Base-by-base conservation (phyloP, 2,888 invertebrate species). In the Aplocera efformata region DNA sequence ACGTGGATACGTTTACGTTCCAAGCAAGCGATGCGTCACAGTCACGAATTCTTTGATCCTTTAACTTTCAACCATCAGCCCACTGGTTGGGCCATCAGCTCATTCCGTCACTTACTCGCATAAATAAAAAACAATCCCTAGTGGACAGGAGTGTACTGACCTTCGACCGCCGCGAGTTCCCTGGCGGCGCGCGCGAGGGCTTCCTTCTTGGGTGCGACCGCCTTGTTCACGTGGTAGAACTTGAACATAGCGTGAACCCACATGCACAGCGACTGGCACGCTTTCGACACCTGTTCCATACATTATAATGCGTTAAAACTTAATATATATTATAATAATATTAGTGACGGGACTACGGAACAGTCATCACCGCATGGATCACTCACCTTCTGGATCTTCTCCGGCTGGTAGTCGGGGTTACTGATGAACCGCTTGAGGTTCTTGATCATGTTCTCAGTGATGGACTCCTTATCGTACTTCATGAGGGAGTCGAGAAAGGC, bases 221-320 rank as follows among this genome's bases (percentile, higher is more conserved):
- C 89, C 54, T 91, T 90, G 62, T 96, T 96, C 0, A 97, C 96
- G 67, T 94, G 93, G 71, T 97, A 97, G 76, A 95, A 98, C 68
- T 96, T 93, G 78, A 94, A 98, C 93, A 98, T 96, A 0, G 98
- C 98, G 58, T 95, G 94, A 20, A 97, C 92, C 96, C 96, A 96
- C 89, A 95, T 93, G 62, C 96, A 96, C 1, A 96, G 83, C 0
- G 94, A 94, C 50, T 92, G 92, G 64, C 94, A 94, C 0, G 94
- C 94, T 72, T 94, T 94, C 0, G 94, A 95, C 7, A 93, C 92
- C 91, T 92, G 64, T n/a, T n/a, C n/a, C n/a, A n/a, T n/a, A n/a
- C n/a, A n/a, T n/a, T n/a, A n/a, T n/a, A n/a, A n/a, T n/a, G n/a
- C n/a, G n/a, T n/a, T n/a, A n/a, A n/a, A n/a, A n/a, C n/a, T n/a